Base-by-base conservation (phyloP, 2,888 invertebrate species). In the Elegia similella region DNA sequence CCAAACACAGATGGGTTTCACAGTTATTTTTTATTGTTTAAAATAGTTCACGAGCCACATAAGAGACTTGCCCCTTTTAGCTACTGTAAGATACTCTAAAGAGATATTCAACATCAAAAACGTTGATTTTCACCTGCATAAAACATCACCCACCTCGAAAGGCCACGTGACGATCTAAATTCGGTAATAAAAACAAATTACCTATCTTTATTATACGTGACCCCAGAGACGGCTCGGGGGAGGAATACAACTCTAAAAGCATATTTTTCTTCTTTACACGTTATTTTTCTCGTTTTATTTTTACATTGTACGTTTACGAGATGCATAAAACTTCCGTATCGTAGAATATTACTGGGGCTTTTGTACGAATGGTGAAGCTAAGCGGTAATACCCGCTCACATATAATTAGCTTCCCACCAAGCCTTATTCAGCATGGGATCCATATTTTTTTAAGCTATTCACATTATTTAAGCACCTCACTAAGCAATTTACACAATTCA, bases 131-230 rank as follows among this genome's bases (percentile, higher is more conserved):
- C 2, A 38, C 10, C 38, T 38, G 10, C 38, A n/a, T n/a, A 23
- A 23, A 23, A 38, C n/a, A 47, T 13, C 13, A 15, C 32, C 2
- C 48, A 32, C 8, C 48, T 10, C 42, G 46, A 55, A 55, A 52
- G 42, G 55, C 52, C 52, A 53, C 58, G 58, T 48, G 56, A 47
- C 58, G 60, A 65, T 62, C 63, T 57, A 61, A 64, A 62, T 52
- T 61, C 55, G 55, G 61, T 56, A 64, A 69, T 78, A 76, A 78
- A 79, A 77, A 71, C 73, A 75, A 76, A 78, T 74, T 69, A 74
- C 72, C 68, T 65, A 75, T 74, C 70, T 76, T 73, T 75, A 75
- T 76, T 75, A 75, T 73, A 72, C 68, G 65, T 66, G 62, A 62
- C 70, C 66, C 63, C 17, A 30, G 68, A 59, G 69, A 57, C 57